phyloP scores from a whole-genome alignment of 23 tunicate genomes.

The Diplosoma virens region DNA sequence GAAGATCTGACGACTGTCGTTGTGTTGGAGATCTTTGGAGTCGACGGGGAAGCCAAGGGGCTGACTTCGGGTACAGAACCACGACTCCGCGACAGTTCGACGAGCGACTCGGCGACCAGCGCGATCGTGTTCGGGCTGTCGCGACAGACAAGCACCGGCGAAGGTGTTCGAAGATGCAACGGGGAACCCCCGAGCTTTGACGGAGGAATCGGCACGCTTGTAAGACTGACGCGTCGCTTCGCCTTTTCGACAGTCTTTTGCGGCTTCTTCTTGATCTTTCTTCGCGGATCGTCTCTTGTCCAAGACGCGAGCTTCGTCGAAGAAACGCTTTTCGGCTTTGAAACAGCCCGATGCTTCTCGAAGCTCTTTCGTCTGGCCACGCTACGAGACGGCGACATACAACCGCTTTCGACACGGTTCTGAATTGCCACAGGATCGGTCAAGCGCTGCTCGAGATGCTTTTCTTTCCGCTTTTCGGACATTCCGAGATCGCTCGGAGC shows the following conservation, averaged over 20 bases:
- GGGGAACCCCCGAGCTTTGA: conserved; percentile 50
- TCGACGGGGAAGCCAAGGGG: not conserved
- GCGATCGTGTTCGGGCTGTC: conserved; percentile 58
- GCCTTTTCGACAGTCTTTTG: not conserved
- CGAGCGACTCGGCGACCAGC: conserved; percentile 40
- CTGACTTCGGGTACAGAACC: not conserved
- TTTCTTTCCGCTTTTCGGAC: too few relatives aligned
- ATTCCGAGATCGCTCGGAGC: too few relatives aligned
- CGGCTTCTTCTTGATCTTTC: not conserved
- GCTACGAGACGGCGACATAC: too few relatives aligned
- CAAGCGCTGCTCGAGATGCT: too few relatives aligned
- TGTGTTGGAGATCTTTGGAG: not conserved
- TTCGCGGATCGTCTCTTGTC: not conserved
- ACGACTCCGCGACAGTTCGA: conserved; percentile 28
- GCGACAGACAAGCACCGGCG: conserved; percentile 34
- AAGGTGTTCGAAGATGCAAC: conserved; percentile 44
- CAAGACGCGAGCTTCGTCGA: too few relatives aligned
- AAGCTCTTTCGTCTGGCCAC: too few relatives aligned
- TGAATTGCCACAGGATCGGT: too few relatives aligned
- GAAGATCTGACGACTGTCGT: not conserved
- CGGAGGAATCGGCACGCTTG: conserved; percentile 32
- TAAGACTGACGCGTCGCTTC: conserved; percentile 44
- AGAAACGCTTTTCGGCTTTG: too few relatives aligned
- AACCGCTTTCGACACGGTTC: too few relatives aligned
- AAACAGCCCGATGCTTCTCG: too few relatives aligned